Percentiles rank a stretch among this genome's conserved stretches.
These are phyloP conservation scores for Peromyscus maniculatus DNA, from an alignment of 2,113 vertebrate genomes.

Conservation along the genomic window DNA sequence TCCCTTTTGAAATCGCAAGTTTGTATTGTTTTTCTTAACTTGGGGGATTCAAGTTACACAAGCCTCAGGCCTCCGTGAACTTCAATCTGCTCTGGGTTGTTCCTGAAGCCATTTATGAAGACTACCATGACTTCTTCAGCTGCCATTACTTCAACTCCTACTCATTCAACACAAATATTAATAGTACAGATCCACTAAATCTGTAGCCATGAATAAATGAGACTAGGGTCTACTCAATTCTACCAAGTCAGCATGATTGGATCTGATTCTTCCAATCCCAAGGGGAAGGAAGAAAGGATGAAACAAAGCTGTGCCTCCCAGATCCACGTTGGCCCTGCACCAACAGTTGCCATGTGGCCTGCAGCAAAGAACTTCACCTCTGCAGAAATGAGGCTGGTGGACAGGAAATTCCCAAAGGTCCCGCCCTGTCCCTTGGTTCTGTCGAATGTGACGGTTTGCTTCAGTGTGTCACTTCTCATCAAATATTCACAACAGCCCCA, in stretches of 20 bases:
- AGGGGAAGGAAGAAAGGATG: not conserved
- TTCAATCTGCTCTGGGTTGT: not conserved
- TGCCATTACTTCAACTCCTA: not conserved
- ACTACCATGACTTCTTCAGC: not conserved
- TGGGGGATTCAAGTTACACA: not conserved
- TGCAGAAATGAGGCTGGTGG: not conserved
- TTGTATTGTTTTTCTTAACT: slow-evolving; percentile 2
- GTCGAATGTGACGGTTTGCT: not conserved
- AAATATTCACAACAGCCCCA: not conserved
- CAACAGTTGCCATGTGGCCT: fast-evolving
- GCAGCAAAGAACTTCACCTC: not conserved
- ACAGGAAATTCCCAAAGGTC: not conserved
- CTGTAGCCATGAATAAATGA: not conserved
- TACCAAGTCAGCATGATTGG: not conserved
- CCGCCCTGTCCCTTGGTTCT: not conserved
- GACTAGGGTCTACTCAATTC: not conserved
- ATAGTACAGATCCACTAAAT: not conserved
- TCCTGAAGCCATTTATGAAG: not conserved
- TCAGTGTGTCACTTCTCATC: not conserved
- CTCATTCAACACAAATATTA: slow-evolving; percentile 16
- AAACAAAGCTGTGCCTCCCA: too few species aligned
- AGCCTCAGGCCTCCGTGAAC: not conserved
- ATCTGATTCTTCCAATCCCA: not conserved
- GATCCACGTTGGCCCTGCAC: too few species aligned
- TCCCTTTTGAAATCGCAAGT: slow-evolving; percentile 3